phyloP scores from a whole-genome alignment of 53 echinoderm and acorn worm genomes.

The Echinometra lucunter region DNA sequence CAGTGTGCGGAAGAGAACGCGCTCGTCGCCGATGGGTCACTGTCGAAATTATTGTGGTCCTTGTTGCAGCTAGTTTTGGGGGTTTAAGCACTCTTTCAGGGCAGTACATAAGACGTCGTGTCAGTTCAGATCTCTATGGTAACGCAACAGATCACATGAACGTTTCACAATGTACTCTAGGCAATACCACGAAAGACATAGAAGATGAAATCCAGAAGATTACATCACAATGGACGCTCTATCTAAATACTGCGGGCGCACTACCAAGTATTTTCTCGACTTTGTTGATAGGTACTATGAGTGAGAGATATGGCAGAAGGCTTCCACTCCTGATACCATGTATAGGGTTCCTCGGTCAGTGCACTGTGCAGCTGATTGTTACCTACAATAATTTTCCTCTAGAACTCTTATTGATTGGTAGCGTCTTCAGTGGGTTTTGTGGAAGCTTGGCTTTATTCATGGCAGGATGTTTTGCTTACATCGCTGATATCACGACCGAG shows the following conservation, averaged over 20 bases:
- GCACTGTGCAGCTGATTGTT: conserved; percentile 36
- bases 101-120: conserved; percentile 41
- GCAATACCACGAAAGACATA: background rate
- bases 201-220: conserved; percentile 68
- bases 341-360: conserved; percentile 65
- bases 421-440: conserved; percentile 61
- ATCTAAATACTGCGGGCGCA: conserved; percentile 17
- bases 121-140: background rate
- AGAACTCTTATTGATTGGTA: conserved; percentile 63
- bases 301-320: conserved; percentile 77
- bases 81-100: conserved; percentile 5
- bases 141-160: background rate
- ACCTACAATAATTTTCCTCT: conserved; percentile 63
- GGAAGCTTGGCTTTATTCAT: conserved; percentile 72
- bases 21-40: conserved; percentile 37
- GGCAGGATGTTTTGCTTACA: conserved; percentile 71
- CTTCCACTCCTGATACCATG: conserved; percentile 68
- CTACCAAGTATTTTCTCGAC: conserved; percentile 70
- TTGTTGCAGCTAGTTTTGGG: conserved; percentile 36
- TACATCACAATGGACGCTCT: conserved; percentile 75
- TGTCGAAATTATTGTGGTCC: conserved; percentile 39
- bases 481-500: conserved; percentile 71
- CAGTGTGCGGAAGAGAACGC: background rate
- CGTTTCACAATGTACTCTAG: background rate
- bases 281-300: conserved; percentile 69